These are phyloP conservation scores for Ctenodactylus gundi DNA, from an alignment of 2,113 vertebrate species.

Conservation along the genomic window DNA sequence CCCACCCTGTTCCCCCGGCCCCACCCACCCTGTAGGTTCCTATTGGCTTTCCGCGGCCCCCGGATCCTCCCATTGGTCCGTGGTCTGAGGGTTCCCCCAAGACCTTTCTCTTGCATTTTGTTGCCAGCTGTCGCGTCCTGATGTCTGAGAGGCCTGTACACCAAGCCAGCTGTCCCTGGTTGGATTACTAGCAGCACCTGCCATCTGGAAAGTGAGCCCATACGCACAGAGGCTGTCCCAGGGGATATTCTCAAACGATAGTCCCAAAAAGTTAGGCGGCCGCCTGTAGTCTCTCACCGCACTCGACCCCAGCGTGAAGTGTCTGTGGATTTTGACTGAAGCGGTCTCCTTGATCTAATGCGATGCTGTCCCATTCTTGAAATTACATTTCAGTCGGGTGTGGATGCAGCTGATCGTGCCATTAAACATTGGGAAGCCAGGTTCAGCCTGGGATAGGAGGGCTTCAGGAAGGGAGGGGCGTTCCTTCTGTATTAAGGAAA, in stretches of 20 bases:
- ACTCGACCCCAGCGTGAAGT: neutral
- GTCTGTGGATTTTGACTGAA: neutral
- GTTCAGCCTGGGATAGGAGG: neutral
- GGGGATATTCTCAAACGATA: neutral
- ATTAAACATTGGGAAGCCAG: neutral
- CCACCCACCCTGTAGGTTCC: neutral
- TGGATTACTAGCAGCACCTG: neutral
- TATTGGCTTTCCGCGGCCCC: slow-evolving; percentile 42
- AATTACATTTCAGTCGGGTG: neutral
- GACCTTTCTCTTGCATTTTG: slow-evolving; percentile 74
- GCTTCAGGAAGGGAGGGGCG: neutral
- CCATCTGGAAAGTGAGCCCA: neutral
- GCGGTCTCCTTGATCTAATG: neutral
- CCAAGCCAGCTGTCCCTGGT: neutral
- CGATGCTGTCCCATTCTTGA: neutral
- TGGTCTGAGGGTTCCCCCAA: neutral
- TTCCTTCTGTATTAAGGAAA: neutral
- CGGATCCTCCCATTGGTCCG: slow-evolving; percentile 32
- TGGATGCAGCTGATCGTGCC: neutral
- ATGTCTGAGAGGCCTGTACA: slow-evolving; percentile 67
- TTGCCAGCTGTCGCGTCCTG: slow-evolving; percentile 80
- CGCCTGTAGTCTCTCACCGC: too few relatives aligned
- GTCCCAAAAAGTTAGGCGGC: neutral
- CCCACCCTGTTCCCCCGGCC: neutral
- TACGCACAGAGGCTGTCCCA: neutral